A percentile compares a stretch with the other conserved stretches of the same genome.
Evolutionary conservation across 2,797 vertebrate genomes (phyloP).

Genomic region (Syngnathus acus): DNA sequence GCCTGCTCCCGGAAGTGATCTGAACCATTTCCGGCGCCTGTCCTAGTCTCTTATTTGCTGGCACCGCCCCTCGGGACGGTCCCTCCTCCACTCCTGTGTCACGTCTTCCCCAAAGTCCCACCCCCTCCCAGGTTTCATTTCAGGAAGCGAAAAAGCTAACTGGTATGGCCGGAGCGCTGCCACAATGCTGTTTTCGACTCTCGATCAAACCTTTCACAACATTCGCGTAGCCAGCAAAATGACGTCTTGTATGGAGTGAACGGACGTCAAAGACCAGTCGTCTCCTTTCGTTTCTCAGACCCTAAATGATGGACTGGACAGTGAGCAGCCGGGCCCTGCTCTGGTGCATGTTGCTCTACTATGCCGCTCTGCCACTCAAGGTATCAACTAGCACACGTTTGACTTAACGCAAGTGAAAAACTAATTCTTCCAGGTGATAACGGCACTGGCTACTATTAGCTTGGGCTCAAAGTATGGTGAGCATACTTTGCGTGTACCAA

Average conservation of each 20-base stretch:
- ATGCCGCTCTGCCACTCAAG: constrained; percentile 52
- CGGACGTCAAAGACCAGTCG: constrained; percentile 20
- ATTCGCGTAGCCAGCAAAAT: constrained; percentile 5
- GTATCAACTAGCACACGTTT: constrained; percentile 48
- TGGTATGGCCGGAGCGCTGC: not conserved
- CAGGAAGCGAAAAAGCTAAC: constrained; percentile 56
- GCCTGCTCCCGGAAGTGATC: constrained; percentile 36
- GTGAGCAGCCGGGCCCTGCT: constrained; percentile 61
- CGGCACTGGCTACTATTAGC: not conserved
- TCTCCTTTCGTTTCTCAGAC: constrained; percentile 40
- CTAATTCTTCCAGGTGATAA: not conserved
- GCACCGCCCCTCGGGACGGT: accelerated
- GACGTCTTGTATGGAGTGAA: constrained; percentile 53
- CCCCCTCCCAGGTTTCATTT: constrained; percentile 47
- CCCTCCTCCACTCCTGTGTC: constrained; percentile 49
- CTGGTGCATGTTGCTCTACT: constrained; percentile 60
- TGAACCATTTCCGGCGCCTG: constrained; percentile 43
- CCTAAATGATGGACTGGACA: constrained; percentile 64
- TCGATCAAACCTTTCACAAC: constrained; percentile 3
- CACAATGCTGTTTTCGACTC: not conserved
- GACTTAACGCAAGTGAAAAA: not conserved
- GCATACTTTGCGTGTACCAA: not conserved
- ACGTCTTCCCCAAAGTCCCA: constrained; percentile 44
- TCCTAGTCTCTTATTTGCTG: constrained; percentile 35
- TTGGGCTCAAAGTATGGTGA: not conserved